Evolutionary conservation across 2,113 vertebrate genomes (phyloP).

Genomic region (Vombatus ursinus): DNA sequence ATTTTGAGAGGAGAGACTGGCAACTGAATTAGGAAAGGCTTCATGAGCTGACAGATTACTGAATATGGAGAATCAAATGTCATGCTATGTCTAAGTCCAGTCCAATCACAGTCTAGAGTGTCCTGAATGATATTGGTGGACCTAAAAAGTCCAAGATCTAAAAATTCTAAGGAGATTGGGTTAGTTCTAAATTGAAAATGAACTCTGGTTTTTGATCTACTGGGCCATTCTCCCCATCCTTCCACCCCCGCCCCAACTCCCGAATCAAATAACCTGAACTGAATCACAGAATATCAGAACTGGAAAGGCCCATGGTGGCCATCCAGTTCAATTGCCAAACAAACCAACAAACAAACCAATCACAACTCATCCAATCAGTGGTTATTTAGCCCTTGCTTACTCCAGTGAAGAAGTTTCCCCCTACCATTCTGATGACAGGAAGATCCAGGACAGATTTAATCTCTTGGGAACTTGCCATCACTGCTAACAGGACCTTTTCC

Average conservation of each 20-base stretch:
- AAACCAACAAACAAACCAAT: background rate
- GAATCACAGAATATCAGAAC: background rate
- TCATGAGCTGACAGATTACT: background rate
- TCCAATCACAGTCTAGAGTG: background rate
- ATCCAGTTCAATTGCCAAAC: background rate
- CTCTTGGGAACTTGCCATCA: background rate
- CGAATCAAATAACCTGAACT: background rate
- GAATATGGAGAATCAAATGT: slow-evolving; percentile 21
- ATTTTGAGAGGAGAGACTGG: background rate
- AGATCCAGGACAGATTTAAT: background rate
- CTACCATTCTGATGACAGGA: background rate
- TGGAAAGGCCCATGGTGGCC: background rate
- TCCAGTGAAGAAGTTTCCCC: background rate
- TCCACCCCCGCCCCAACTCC: no score
- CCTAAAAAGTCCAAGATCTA: background rate
- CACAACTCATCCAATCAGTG: background rate
- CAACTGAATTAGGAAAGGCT: background rate
- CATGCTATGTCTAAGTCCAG: background rate
- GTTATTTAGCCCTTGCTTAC: background rate
- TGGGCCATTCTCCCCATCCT: background rate
- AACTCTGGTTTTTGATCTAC: background rate
- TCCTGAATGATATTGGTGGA: background rate
- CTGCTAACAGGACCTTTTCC: slow-evolving; percentile 1
- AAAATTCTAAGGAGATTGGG: background rate
- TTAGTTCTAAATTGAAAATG: background rate